phyloP scores from a whole-genome alignment of 2,888 invertebrate species.

The Acleris sparsana region DNA sequence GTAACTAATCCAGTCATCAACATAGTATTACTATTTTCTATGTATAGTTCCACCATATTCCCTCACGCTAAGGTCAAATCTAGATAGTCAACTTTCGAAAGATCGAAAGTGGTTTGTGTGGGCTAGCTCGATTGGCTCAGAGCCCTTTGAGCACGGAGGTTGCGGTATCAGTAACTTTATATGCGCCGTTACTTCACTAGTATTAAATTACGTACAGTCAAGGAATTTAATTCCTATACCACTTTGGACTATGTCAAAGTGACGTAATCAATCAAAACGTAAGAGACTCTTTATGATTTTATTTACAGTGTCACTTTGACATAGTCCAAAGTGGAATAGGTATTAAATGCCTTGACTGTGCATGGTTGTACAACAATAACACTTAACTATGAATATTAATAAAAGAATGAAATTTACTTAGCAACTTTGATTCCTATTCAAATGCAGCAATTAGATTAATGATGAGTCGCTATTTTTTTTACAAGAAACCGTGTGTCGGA shows the following conservation, averaged over 20 bases:
- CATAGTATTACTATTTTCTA: neutral
- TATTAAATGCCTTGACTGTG: too few species aligned
- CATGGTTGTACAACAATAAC: neutral
- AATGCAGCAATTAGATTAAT: too few species aligned
- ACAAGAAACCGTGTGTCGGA: too few species aligned
- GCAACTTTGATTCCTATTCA: too few species aligned
- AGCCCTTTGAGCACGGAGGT: conserved; percentile 7
- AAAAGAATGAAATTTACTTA: too few species aligned
- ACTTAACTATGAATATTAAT: neutral
- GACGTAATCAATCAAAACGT: too few species aligned
- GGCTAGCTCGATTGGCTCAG: conserved; percentile 14
- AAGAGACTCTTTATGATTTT: too few species aligned
- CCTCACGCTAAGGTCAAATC: neutral
- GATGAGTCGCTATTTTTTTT: too few species aligned
- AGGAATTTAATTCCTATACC: too few species aligned
- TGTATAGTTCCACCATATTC: neutral
- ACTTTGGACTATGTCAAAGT: too few species aligned
- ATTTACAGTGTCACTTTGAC: too few species aligned
- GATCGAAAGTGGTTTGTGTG: conserved; percentile 36
- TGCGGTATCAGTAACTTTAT: neutral
- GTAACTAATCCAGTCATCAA: neutral
- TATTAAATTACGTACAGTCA: neutral
- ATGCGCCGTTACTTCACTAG: neutral
- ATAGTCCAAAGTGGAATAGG: too few species aligned
- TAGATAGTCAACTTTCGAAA: conserved; percentile 31